Base-by-base conservation (phyloP, 1,140 invertebrate genomes). In the Penaeus indicus region DNA sequence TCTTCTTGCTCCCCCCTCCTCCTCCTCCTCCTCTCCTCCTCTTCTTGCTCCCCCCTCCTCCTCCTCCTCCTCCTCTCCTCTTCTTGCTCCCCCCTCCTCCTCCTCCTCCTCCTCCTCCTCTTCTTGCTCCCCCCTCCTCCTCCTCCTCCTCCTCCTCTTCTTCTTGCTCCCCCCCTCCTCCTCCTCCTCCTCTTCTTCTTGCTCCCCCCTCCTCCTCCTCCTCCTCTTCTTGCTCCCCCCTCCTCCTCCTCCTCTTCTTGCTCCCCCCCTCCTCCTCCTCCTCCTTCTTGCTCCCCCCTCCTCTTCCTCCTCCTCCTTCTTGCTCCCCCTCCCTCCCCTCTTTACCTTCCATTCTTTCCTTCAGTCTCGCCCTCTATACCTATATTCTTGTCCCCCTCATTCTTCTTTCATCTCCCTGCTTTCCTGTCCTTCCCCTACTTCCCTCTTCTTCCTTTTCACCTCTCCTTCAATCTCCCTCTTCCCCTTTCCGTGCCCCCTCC, bases 241-340 rank as follows among this genome's bases (percentile, higher is more conserved):
- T n/a, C n/a, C n/a, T n/a, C n/a, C n/a, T n/a, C n/a, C n/a, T n/a
- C n/a, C n/a, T n/a, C n/a, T n/a, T n/a, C n/a, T n/a, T n/a, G n/a
- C n/a, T n/a, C n/a, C n/a, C n/a, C n/a, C n/a, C n/a, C n/a, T n/a
- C n/a, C n/a, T n/a, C n/a, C n/a, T n/a, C n/a, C n/a, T n/a, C n/a
- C n/a, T n/a, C n/a, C n/a, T n/a, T n/a, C n/a, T n/a, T n/a, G n/a
- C n/a, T n/a, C n/a, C n/a, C n/a, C n/a, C n/a, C n/a, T n/a, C n/a
- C n/a, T n/a, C n/a, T n/a, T 19, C 61, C 42, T 81, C 79, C 61
- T n/a, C 60, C 79, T 81, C 79, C 60, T 54, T 60, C 42, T 60
- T n/a, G 60, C 27, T 32, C 75, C 32, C n/a, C 3, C 72, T 4
- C 19, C 72, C 72, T 25, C 27, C 21, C 27, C 72, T 42, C 18